phyloP scores from a whole-genome alignment of 2,797 vertebrate species.

The Sebastes trivittatus region DNA sequence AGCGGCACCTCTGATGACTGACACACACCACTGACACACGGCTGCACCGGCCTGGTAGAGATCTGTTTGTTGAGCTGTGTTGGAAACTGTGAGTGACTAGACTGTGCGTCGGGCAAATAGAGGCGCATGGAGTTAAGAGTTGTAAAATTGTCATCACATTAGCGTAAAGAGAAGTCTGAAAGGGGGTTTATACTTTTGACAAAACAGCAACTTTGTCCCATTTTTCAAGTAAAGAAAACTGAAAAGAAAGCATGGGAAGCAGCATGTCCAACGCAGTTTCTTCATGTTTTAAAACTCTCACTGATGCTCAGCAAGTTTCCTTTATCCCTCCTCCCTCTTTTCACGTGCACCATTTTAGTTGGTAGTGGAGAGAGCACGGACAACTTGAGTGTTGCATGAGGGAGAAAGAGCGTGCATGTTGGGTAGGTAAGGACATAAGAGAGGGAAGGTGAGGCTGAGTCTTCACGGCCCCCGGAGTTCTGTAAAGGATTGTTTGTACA shows the following conservation, averaged over 20 bases:
- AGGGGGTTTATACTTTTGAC: background rate
- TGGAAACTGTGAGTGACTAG: background rate
- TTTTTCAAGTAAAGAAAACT: background rate
- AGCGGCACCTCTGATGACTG: background rate
- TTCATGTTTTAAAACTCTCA: background rate
- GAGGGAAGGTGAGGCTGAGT: conserved; percentile 40
- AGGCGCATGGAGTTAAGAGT: background rate
- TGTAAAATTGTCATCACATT: background rate
- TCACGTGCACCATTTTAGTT: background rate
- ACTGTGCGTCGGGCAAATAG: background rate
- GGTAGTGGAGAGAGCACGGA: background rate
- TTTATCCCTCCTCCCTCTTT: background rate
- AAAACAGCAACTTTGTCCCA: background rate
- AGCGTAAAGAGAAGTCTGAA: background rate
- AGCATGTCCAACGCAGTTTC: background rate
- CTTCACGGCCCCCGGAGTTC: conserved; percentile 22
- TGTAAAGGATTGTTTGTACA: conserved; percentile 74
- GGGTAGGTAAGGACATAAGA: background rate
- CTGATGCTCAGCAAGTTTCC: background rate
- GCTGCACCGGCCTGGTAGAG: background rate
- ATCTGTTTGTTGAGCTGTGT: background rate
- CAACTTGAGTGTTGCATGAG: background rate
- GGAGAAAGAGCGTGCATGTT: background rate
- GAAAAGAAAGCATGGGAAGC: background rate
- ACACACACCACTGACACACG: background rate